Base-by-base conservation (phyloP, 2,888 invertebrate genomes). In the Habrosyne pyritoides region DNA sequence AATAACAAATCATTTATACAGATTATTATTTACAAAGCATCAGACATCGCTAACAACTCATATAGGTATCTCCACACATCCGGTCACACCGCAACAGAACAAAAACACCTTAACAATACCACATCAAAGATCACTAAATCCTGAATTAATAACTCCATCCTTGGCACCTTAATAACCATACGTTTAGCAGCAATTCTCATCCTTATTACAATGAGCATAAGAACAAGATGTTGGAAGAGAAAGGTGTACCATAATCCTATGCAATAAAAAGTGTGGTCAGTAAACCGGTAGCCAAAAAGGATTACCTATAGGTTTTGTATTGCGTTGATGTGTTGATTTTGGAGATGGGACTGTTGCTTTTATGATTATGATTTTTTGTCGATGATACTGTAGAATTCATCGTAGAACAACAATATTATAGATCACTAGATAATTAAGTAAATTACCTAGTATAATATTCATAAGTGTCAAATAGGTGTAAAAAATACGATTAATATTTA, bases 271-370 rank as follows among this genome's bases (percentile, higher is more conserved):
- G 69, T 33, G 33, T 33, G 33, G 33, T 77, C 75, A 69, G 82
- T 82, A 83, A 85, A 88, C 87, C 90, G 87, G 90, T 90, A 89
- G 90, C 89, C 80, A 79, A 83, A 81, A 84, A 84, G 86, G 86
- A 88, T 89, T 89, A 87, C 79, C 78, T 81, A 73, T 82, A 80
- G 77, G 78, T 79, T 81, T 82, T 83, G 84, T 84, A 81, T 81
- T 79, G 79, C 79, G 83, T 77, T 83, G 84, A 84, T 78, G 82
- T 72, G 67, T 73, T 77, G 70, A 61, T 54, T 57, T 58, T 78
- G 79, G 77, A 42, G 77, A 63, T 67, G 81, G 52, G 53, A 14
- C 10, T 28, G 10, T 14, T 22, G 8, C 18, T 14, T 2, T 47
- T 21, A 36, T n/a, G n/a, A n/a, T n/a, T n/a, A n/a, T n/a, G 24